These are phyloP conservation scores for Dipodomys spectabilis DNA, from an alignment of 2,113 vertebrate genomes.

Conservation along the genomic window DNA sequence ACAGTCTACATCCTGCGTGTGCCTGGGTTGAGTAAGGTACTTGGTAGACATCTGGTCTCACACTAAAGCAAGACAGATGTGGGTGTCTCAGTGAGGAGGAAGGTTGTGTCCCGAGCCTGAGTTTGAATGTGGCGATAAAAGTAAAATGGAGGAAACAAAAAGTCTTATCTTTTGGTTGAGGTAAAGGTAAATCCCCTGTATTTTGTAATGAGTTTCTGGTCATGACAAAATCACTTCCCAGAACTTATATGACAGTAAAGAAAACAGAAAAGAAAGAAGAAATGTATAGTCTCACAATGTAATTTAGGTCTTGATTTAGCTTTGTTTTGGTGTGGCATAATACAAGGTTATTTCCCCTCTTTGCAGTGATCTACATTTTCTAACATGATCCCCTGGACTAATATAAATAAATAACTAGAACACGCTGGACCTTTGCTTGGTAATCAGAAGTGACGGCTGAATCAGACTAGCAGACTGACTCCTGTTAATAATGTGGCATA, in stretches of 20 bases:
- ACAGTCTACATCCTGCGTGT: neutral
- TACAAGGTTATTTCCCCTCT: neutral
- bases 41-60: neutral
- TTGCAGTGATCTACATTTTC: neutral
- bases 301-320: neutral
- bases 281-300: neutral
- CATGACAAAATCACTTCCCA: neutral
- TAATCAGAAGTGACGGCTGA: neutral
- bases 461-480: neutral
- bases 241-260: neutral
- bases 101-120: neutral
- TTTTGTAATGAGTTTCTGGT: neutral
- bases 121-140: neutral
- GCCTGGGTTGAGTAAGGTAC: neutral
- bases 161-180: neutral
- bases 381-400: neutral
- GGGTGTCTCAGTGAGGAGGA: neutral
- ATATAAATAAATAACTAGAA: neutral
- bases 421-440: neutral
- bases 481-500: neutral
- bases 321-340: neutral
- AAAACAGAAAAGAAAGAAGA: neutral
- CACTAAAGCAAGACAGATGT: constrained; percentile 8
- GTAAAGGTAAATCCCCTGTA: too few species aligned
- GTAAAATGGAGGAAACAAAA: neutral